Evolutionary conservation across 2,888 invertebrate species (phyloP).

Genomic region (Apotomis turbidana): DNA sequence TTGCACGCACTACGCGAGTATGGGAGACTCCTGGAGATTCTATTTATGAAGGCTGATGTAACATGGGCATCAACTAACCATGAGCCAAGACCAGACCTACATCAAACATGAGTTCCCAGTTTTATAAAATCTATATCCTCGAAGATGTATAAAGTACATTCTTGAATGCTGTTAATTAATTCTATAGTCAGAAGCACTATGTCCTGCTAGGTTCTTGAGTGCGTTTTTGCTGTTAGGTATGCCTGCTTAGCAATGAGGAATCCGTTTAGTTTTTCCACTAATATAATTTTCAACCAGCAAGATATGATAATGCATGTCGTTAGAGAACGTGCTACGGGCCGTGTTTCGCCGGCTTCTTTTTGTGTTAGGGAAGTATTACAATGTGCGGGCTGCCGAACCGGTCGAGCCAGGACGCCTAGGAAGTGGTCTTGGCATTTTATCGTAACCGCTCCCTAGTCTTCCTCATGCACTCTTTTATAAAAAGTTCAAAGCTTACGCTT

Average conservation of each 20-base stretch:
- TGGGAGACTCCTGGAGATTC: slow-evolving; percentile 76
- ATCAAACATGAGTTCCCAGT: not conserved
- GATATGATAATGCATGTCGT: slow-evolving; percentile 50
- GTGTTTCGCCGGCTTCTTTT: slow-evolving; percentile 61
- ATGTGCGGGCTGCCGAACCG: slow-evolving; percentile 63
- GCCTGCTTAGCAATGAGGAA: slow-evolving; percentile 40
- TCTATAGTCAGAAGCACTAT: slow-evolving; percentile 12
- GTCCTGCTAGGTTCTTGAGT: slow-evolving; percentile 11
- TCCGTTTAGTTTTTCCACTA: slow-evolving; percentile 48
- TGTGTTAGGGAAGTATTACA: slow-evolving; percentile 65
- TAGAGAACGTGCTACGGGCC: slow-evolving; percentile 53
- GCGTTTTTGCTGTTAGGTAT: slow-evolving; percentile 24
- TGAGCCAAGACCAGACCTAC: slow-evolving; percentile 1
- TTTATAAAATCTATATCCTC: not conserved
- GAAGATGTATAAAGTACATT: not conserved
- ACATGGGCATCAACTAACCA: slow-evolving; percentile 51
- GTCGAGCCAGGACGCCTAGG: slow-evolving; percentile 59
- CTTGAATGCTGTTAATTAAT: slow-evolving; percentile 22
- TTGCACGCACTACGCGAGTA: slow-evolving; percentile 71
- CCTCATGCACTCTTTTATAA: slow-evolving; percentile 53
- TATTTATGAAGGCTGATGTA: slow-evolving; percentile 80
- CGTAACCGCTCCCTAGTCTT: slow-evolving; percentile 52
- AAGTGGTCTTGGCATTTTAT: slow-evolving; percentile 63
- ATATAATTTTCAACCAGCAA: slow-evolving; percentile 36
- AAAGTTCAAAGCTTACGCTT: slow-evolving; percentile 57